Evolutionary conservation across 2,888 invertebrate species (phyloP), one percentile per base, ranked within the genome.

Genomic region (Phengaris alcon): DNA sequence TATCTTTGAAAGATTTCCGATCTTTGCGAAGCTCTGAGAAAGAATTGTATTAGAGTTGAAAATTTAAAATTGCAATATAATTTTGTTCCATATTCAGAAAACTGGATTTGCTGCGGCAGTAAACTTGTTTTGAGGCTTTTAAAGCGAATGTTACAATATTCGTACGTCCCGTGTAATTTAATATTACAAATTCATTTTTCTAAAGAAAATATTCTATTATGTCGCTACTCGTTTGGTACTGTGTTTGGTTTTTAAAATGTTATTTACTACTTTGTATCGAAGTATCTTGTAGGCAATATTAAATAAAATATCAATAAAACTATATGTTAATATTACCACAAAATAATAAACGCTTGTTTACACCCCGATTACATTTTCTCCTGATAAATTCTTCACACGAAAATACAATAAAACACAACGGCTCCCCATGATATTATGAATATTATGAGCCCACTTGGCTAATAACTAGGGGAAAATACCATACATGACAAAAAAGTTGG

Each of bases 1-100:
- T 90, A 87, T 88, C 90, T 90, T 92, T 91, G 90, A 90, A 88
- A 90, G 91, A 91, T 91, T 92, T 89, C 85, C 87, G 86, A 88
- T 89, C 88, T 89, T 89, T 89, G 86, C 85, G 82, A 86, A 86
- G 85, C 84, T 86, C 86, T 80, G 84, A 82, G 81, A 81, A 83
- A 82, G 85, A 84, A 87, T 88, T 89, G 88, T 89, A 87, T 88
- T 88, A 87, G 84, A 88, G 82, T 84, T 85, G 78, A 84, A 86
- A 89, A 88, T 88, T 78, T 85, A 84, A 87, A 82, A 82, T 82
- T 84, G 82, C 78, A 82, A 81, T 78, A 83, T 80, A 83, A 85
- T 87, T 86, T 83, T 79, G 78, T 81, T 82, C 80, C 79, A 77
- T 78, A 68, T 75, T 76, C 74, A 76, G 69, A 76, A 74, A 75